Conservation (phyloP, 1,140 invertebrate genomes). For the Magallana ariakensis region DNA sequence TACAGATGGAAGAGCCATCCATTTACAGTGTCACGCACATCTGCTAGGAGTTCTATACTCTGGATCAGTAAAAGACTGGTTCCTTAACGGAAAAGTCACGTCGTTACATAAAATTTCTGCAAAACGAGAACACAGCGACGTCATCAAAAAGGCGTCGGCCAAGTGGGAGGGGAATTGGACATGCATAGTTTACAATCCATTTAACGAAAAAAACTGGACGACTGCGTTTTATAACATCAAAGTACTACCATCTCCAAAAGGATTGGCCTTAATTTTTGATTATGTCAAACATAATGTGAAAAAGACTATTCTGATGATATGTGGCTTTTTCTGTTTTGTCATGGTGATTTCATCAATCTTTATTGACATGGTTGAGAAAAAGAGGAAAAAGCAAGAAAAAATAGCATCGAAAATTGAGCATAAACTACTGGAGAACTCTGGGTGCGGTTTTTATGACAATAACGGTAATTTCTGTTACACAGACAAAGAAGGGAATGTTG, state of each 20-base stretch:
- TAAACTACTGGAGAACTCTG: not conserved
- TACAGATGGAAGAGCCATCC: not conserved
- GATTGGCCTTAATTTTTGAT: not conserved
- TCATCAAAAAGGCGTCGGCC: not conserved
- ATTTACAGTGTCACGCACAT: conserved; percentile 14
- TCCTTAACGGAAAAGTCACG: not conserved
- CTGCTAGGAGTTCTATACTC: not conserved
- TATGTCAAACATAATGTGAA: not conserved
- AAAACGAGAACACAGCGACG: not conserved
- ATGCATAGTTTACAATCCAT: conserved; percentile 1
- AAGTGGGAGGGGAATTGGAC: conserved; percentile 7
- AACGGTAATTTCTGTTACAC: conserved; percentile 1
- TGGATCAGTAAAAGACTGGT: not conserved
- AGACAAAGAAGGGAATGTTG: not conserved
- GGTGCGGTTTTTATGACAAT: not conserved
- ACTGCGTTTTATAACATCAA: conserved; percentile 11
- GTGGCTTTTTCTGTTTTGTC: not conserved
- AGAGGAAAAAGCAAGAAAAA: not conserved
- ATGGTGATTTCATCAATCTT: conserved; percentile 3
- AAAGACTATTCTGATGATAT: not conserved
- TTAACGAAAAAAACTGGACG: not conserved
- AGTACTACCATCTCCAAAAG: not conserved
- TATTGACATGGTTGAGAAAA: not conserved
- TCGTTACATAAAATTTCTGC: conserved; percentile 11
- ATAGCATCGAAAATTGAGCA: not conserved